phyloP scores from a whole-genome alignment of 1,140 invertebrate species.

The Sminthurides bifidus region DNA sequence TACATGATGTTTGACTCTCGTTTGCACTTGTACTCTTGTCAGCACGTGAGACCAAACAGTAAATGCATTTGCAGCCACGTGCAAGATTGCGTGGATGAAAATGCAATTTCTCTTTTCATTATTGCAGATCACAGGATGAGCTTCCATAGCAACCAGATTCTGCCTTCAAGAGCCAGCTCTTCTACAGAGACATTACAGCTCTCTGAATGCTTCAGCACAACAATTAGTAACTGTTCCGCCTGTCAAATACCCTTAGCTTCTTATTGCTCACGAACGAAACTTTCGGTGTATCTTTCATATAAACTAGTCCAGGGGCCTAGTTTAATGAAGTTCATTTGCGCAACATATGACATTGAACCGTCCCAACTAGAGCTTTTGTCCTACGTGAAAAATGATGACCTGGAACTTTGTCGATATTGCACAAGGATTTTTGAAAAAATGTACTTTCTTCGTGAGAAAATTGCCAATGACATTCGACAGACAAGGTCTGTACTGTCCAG shows the following conservation, averaged over 20 bases:
- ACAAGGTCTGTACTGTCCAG: not conserved
- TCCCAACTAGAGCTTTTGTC: not conserved
- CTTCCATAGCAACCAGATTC: no score
- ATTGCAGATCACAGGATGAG: no score
- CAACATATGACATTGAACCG: not conserved
- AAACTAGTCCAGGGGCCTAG: not conserved
- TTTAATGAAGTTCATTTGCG: not conserved
- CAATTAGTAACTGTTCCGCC: not conserved
- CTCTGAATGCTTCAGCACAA: not conserved
- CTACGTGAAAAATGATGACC: not conserved
- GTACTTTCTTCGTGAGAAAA: not conserved
- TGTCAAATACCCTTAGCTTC: not conserved
- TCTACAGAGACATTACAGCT: no score
- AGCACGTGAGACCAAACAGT: no score
- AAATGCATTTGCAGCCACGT: no score
- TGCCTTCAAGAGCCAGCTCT: no score
- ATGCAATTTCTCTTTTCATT: no score
- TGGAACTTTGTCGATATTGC: conserved; percentile 1
- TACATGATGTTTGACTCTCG: no score
- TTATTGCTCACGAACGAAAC: not conserved
- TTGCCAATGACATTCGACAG: not conserved
- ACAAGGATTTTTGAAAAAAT: not conserved
- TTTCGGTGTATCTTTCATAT: not conserved
- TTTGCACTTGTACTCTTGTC: no score
- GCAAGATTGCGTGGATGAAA: no score